Percentiles rank a stretch among this genome's conserved stretches.
Evolutionary conservation across 2,888 invertebrate species (phyloP).

Genomic region (Eristalis arbustorum): DNA sequence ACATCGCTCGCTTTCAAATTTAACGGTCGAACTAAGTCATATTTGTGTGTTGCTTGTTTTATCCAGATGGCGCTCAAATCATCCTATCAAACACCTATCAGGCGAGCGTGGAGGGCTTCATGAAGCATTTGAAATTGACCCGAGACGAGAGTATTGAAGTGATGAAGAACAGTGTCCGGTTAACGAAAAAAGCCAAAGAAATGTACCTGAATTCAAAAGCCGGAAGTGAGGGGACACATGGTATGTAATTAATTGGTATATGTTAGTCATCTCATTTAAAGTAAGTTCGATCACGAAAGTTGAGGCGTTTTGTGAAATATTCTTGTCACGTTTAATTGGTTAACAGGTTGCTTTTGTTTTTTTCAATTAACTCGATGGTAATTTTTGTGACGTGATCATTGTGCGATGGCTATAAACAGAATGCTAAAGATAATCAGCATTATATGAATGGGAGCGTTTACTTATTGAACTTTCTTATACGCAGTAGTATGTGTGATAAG

Average conservation of each 20-base stretch:
- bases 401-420: neutral
- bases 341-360: neutral
- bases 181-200: slow-evolving; percentile 86
- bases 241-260: slow-evolving; percentile 7
- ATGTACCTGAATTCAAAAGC: slow-evolving; percentile 81
- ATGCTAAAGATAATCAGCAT: neutral
- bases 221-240: slow-evolving; percentile 77
- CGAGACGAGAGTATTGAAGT: slow-evolving; percentile 85
- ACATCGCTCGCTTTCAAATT: slow-evolving; percentile 29
- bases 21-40: slow-evolving; percentile 39
- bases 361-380: neutral
- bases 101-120: slow-evolving; percentile 88
- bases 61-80: slow-evolving; percentile 91
- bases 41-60: neutral
- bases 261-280: neutral
- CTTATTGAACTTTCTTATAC: no score
- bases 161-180: slow-evolving; percentile 86
- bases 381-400: neutral
- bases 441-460: no score
- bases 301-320: neutral
- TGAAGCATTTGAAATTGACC: slow-evolving; percentile 85
- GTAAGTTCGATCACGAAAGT: neutral
- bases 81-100: slow-evolving; percentile 95
- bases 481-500: no score
- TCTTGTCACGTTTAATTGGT: neutral